These are phyloP conservation scores for Oreotrochilus melanogaster DNA, from an alignment of 2,113 vertebrate species.

Conservation along the genomic window DNA sequence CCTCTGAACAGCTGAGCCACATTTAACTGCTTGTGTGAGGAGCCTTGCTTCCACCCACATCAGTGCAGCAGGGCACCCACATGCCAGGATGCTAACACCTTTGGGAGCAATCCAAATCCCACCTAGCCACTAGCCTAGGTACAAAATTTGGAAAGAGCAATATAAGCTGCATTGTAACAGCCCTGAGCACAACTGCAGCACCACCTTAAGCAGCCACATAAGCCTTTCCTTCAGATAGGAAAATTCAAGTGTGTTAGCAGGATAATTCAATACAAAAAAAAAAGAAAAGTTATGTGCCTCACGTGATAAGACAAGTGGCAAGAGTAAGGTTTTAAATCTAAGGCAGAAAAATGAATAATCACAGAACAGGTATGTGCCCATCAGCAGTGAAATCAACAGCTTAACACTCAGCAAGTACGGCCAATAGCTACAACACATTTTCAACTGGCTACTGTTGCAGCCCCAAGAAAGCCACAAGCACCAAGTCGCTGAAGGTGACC, in stretches of 20 bases:
- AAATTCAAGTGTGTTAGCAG: neutral
- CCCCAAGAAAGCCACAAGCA: neutral
- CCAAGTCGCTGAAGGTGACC: neutral
- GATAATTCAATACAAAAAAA: neutral
- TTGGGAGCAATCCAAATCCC: neutral
- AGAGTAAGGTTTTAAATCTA: neutral
- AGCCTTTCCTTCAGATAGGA: neutral
- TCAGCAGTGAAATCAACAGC: neutral
- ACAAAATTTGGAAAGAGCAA: neutral
- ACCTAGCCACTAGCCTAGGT: neutral
- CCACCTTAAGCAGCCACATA: neutral
- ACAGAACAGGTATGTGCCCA: neutral
- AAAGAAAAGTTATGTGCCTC: neutral
- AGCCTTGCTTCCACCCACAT: neutral
- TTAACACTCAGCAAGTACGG: neutral
- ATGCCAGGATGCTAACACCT: neutral
- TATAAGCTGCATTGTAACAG: neutral
- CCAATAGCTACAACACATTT: neutral
- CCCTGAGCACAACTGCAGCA: neutral
- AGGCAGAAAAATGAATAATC: neutral
- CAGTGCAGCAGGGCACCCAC: neutral
- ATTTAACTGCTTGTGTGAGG: neutral
- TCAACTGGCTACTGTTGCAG: neutral
- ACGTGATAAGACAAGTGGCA: neutral
- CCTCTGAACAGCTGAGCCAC: conserved; percentile 19